Evolutionary conservation across 1,140 invertebrate genomes (phyloP), one percentile per base, ranked within the genome.

Genomic region (Lucilia cuprina): DNA sequence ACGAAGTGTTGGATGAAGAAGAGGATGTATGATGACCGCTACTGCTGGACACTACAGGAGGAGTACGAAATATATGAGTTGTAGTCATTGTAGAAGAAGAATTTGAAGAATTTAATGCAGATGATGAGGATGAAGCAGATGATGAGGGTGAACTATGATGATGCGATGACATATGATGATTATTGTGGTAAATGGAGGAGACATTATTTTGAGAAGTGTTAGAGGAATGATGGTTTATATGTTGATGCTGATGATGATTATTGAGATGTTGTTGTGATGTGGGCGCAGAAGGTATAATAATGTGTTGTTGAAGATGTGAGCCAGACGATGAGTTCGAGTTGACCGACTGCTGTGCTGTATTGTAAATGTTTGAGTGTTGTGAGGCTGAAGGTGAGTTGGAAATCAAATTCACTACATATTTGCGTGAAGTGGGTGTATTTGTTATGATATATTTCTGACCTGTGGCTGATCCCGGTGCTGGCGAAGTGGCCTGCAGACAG

Each of bases 21-120:
- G 74, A 75, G 19, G 74, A 77, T 12, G 47, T 41, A 21, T 80
- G 77, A 80, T 80, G 77, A 80, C 77, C 88, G 83, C 86, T 88
- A 82, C 87, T 90, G 85, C 90, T 91, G 83, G 89, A 89, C 30
- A 91, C 90, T 41, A 90, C 87, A 35, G 90, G 90, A n/a, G 89
- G 90, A n/a, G 89, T 87, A 55, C 90, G 90, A 87, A 91, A 91
- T 60, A 90, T 86, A 55, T 88, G 87, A 78, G 89, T 65, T 10
- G 87, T 85, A 60, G 85, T 74, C 21, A 86, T 86, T 21, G 83
- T 87, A 10, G 88, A 87, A 80, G 74, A 30, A n/a, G 65, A 82
- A 41, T n/a, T 34, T 41, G 30, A 60, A 30, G 74, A 17, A 17
- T 34, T 13, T 80, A 25, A 80, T 83, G 55, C 10, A 74, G 82